Conservation (phyloP, 2,888 invertebrate species). For the Caenorhabditis sp. region DNA sequence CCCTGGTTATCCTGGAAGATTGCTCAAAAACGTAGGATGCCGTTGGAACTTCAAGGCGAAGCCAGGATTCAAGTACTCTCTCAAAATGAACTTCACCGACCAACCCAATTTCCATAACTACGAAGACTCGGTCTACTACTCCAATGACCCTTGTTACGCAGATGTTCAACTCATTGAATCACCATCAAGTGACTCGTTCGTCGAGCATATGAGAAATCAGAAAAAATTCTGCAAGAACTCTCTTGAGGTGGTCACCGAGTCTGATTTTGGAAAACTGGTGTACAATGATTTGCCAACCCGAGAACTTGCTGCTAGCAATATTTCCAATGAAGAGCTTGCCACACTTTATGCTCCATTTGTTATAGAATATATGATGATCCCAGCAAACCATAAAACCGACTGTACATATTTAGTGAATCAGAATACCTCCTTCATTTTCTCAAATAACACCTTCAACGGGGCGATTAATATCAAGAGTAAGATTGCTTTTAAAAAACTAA, state of each 20-base stretch:
- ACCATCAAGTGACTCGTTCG: not conserved
- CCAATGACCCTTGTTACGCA: not conserved
- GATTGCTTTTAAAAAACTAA: not conserved
- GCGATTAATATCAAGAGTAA: not conserved
- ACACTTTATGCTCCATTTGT: conserved; percentile 42
- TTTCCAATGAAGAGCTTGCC: not conserved
- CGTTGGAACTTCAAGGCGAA: conserved; percentile 63
- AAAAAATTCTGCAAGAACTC: not conserved
- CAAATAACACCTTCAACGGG: conserved; percentile 8
- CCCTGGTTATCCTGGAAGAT: conserved; percentile 58
- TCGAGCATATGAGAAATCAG: not conserved
- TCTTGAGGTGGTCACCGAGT: not conserved
- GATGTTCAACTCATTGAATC: not conserved
- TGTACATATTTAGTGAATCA: conserved; percentile 14
- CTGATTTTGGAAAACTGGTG: conserved; percentile 7
- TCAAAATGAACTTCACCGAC: conserved; percentile 57
- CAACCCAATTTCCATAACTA: not conserved
- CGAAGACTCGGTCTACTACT: not conserved
- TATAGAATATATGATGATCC: conserved; percentile 21
- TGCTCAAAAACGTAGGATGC: conserved; percentile 55
- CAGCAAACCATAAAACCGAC: conserved; percentile 8
- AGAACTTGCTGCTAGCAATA: no score
- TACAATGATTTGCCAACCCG: conserved; percentile 32
- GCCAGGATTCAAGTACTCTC: conserved; percentile 53
- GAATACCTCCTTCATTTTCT: not conserved